A percentile compares a stretch with the other conserved stretches of the same genome.
Conservation (phyloP, 2,888 invertebrate species). For the Cheilosia vulpina region DNA sequence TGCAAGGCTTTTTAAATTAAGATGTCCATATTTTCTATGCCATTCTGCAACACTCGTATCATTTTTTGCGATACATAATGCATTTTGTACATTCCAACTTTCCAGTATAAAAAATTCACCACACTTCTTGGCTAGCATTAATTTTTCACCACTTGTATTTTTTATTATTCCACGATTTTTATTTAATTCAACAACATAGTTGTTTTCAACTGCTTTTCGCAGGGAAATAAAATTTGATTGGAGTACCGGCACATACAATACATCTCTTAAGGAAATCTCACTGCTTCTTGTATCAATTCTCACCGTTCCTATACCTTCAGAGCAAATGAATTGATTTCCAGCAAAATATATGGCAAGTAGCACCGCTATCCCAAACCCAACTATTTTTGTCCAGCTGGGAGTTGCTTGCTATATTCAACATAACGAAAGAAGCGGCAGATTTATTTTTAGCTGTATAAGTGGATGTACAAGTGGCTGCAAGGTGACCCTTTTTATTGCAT, state of each 20-base stretch:
- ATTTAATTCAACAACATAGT: neutral
- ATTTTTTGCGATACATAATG: neutral
- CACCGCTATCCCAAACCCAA: constrained; percentile 46
- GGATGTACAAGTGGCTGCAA: constrained; percentile 1
- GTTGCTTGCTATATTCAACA: constrained; percentile 8
- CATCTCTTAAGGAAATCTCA: constrained; percentile 22
- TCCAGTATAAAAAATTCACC: constrained; percentile 19
- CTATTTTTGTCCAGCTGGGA: neutral
- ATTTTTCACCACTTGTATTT: constrained; percentile 6
- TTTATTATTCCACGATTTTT: neutral
- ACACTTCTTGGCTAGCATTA: constrained; percentile 7
- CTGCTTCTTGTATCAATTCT: neutral
- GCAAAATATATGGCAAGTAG: constrained; percentile 48
- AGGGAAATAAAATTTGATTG: constrained; percentile 46
- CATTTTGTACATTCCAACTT: neutral
- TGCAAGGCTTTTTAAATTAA: constrained; percentile 36
- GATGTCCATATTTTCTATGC: constrained; percentile 43
- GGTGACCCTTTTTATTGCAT: constrained; percentile 26
- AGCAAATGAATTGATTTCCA: constrained; percentile 4
- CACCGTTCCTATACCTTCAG: constrained; percentile 5
- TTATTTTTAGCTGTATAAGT: constrained; percentile 1
- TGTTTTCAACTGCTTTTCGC: constrained; percentile 32
- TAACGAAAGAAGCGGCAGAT: neutral
- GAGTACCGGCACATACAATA: constrained; percentile 47
- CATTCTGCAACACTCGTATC: constrained; percentile 1